phyloP scores from a whole-genome alignment of 2,888 invertebrate species.

The Tachina lurida region DNA sequence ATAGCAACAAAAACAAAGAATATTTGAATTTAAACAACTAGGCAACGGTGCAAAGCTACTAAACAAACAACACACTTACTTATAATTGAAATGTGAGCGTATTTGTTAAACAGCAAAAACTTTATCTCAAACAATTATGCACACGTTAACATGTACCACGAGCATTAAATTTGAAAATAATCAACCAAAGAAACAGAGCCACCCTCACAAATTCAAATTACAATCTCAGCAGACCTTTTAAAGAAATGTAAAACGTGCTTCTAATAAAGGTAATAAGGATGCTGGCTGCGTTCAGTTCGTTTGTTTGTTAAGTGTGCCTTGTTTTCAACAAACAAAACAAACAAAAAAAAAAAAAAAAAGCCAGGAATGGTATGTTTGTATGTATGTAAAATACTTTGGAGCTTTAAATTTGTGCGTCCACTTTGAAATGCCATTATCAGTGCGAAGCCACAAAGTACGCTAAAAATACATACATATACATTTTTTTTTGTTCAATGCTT shows the following conservation, averaged over 20 bases:
- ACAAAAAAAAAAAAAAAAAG: neutral
- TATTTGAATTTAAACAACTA: slow-evolving; percentile 58
- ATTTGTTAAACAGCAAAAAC: slow-evolving; percentile 55
- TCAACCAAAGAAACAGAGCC: slow-evolving; percentile 16
- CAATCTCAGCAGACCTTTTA: slow-evolving; percentile 67
- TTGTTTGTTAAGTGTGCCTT: slow-evolving; percentile 22
- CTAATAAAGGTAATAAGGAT: slow-evolving; percentile 26
- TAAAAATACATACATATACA: slow-evolving; percentile 33
- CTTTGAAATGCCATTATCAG: slow-evolving; percentile 73
- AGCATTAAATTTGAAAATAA: slow-evolving; percentile 54
- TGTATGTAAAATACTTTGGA: slow-evolving; percentile 65
- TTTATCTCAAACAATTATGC: slow-evolving; percentile 69
- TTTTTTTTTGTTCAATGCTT: slow-evolving; percentile 63
- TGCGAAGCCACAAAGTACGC: slow-evolving; percentile 69
- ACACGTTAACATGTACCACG: slow-evolving; percentile 65
- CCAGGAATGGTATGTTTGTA: too few species aligned
- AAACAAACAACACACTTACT: slow-evolving; percentile 50
- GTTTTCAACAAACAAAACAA: slow-evolving; percentile 4
- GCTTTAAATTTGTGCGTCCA: slow-evolving; percentile 71
- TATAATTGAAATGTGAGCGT: slow-evolving; percentile 36
- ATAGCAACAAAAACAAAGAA: slow-evolving; percentile 30
- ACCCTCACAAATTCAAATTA: slow-evolving; percentile 52
- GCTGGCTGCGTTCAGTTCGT: neutral
- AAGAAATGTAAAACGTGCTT: slow-evolving; percentile 35
- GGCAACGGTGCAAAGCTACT: slow-evolving; percentile 27